Evolutionary conservation across 2,888 invertebrate species (phyloP).

Genomic region (Xanthorhoe spadicearia): DNA sequence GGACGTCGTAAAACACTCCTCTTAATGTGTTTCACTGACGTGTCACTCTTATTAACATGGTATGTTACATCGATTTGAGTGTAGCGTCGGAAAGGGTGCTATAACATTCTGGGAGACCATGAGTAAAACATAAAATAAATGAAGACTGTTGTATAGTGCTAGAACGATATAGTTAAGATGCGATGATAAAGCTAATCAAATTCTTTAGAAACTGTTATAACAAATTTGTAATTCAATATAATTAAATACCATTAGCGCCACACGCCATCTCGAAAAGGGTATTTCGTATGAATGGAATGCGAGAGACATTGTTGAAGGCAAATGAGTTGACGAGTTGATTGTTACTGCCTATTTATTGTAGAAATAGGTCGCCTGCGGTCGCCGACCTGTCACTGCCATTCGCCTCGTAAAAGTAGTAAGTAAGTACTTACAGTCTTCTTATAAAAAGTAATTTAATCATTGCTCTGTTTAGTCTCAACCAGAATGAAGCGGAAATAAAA

Average conservation of each 20-base stretch:
- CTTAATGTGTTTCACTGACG: slow-evolving; percentile 1
- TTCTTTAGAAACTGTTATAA: background rate
- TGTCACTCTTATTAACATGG: slow-evolving; percentile 12
- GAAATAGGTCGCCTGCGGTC: slow-evolving; percentile 74
- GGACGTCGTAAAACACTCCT: slow-evolving; percentile 14
- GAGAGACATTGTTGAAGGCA: slow-evolving; percentile 65
- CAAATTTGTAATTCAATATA: slow-evolving; percentile 41
- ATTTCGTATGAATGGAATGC: slow-evolving; percentile 57
- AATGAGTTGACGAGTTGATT: slow-evolving; percentile 69
- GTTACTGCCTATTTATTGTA: slow-evolving; percentile 70
- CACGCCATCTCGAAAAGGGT: slow-evolving; percentile 37
- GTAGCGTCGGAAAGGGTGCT: background rate
- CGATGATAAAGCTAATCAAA: background rate
- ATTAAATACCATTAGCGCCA: slow-evolving; percentile 48
- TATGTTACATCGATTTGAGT: background rate
- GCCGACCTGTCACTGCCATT: slow-evolving; percentile 62
- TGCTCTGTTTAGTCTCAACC: slow-evolving; percentile 23
- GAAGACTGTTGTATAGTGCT: background rate
- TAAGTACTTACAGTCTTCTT: slow-evolving; percentile 42
- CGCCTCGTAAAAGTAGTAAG: slow-evolving; percentile 40
- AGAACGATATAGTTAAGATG: too few species aligned
- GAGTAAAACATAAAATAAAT: background rate
- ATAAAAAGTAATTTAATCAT: slow-evolving; percentile 22
- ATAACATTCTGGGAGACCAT: background rate
- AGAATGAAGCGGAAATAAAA: background rate